Evolutionary conservation across 2,113 vertebrate species (phyloP).

Genomic region (Echinops telfairi): DNA sequence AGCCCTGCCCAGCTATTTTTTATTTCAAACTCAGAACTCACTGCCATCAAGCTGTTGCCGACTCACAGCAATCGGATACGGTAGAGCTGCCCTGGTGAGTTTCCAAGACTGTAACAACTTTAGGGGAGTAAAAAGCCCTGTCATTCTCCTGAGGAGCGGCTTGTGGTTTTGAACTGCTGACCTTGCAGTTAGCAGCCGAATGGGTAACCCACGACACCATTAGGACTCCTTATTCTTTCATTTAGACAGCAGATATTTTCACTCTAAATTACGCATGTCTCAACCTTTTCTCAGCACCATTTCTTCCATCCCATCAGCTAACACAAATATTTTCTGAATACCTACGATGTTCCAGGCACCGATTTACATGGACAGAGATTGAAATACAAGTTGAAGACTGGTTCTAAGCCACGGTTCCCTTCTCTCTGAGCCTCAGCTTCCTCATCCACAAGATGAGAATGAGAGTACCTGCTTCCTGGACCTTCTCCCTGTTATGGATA

Average conservation of each 20-base stretch:
- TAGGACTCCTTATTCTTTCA: not conserved
- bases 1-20: not conserved
- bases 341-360: not conserved
- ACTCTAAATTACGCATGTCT: not conserved
- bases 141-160: too few species aligned
- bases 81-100: too few species aligned
- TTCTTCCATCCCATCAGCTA: not conserved
- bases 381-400: not conserved
- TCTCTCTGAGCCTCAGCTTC: not conserved
- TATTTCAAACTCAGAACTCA: too few species aligned
- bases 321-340: not conserved
- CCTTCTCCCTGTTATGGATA: not conserved
- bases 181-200: too few species aligned
- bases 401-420: not conserved
- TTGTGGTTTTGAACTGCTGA: too few species aligned
- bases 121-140: too few species aligned
- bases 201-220: too few species aligned
- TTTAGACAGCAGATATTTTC: not conserved
- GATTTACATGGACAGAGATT: accelerated
- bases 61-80: too few species aligned
- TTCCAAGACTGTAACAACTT: too few species aligned
- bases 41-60: too few species aligned
- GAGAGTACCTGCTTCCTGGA: not conserved
- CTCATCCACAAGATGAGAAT: not conserved
- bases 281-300: not conserved